Conservation (phyloP, 2,888 invertebrate genomes). For the Galeopsomyia nigrocyanea region DNA sequence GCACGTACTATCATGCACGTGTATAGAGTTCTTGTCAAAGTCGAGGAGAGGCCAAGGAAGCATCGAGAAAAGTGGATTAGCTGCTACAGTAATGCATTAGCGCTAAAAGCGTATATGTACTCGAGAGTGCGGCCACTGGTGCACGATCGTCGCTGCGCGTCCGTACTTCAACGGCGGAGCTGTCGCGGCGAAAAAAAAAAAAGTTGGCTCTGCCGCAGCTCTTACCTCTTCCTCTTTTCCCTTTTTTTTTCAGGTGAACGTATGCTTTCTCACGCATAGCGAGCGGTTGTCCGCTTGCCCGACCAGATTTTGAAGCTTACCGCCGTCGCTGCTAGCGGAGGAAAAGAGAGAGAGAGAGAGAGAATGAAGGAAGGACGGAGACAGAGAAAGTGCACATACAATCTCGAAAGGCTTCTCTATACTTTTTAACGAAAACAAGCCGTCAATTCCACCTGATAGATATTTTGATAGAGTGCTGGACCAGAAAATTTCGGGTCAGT, state of each 20-base stretch:
- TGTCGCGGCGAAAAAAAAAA: neutral
- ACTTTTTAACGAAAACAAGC: conserved; percentile 42
- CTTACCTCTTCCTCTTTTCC: neutral
- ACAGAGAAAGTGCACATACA: no score
- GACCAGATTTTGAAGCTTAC: conserved; percentile 23
- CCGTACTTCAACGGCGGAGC: neutral
- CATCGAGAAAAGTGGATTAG: neutral
- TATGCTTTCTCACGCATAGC: conserved; percentile 30
- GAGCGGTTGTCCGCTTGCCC: conserved; percentile 33
- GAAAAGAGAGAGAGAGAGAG: conserved; percentile 7
- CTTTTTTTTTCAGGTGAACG: conserved; percentile 5
- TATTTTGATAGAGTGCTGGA: no score
- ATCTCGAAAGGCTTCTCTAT: conserved; percentile 45
- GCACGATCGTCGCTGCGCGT: no score
- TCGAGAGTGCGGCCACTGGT: no score
- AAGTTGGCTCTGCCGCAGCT: no score
- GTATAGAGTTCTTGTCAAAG: no score
- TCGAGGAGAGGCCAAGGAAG: no score
- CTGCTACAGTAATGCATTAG: neutral
- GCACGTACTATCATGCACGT: no score
- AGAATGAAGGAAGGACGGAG: conserved; percentile 2
- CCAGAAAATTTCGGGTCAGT: no score
- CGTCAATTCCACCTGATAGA: neutral
- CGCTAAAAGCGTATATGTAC: conserved; percentile 6
- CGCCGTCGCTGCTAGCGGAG: neutral